Evolutionary conservation across 2,797 vertebrate genomes (phyloP).

Genomic region (Cetoscarus ocellatus): DNA sequence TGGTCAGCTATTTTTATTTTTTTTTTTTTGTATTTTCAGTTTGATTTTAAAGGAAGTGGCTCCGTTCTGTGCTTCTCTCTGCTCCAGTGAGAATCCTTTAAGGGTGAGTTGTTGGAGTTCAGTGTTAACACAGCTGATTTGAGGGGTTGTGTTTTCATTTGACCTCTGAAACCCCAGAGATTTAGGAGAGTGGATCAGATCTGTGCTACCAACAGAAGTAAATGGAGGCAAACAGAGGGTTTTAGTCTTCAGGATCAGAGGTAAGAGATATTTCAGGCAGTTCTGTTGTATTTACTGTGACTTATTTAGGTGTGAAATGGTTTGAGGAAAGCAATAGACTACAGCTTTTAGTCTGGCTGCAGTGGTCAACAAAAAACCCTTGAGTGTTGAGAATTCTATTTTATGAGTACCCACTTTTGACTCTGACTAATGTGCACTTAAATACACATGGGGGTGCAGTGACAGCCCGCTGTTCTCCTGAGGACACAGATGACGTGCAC

Average conservation of each 20-base stretch:
- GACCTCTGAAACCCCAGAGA: slow-evolving; percentile 27
- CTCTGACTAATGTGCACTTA: slow-evolving; percentile 57
- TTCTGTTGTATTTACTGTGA: slow-evolving; percentile 39
- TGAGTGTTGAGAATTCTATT: slow-evolving; percentile 46
- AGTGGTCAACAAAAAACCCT: slow-evolving; percentile 46
- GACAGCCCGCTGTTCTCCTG: slow-evolving; percentile 47
- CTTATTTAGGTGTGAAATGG: slow-evolving; percentile 54
- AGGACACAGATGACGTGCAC: slow-evolving; percentile 41
- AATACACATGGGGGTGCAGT: slow-evolving; percentile 26
- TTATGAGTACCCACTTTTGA: slow-evolving; percentile 58
- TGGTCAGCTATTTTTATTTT: too few species aligned
- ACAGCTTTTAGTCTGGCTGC: slow-evolving; percentile 46
- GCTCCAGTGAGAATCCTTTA: slow-evolving; percentile 11
- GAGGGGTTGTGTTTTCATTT: slow-evolving; percentile 32
- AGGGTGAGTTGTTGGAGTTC: slow-evolving; percentile 21
- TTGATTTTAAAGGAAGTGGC: slow-evolving; percentile 21
- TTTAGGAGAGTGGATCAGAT: slow-evolving; percentile 11
- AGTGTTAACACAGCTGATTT: slow-evolving; percentile 23
- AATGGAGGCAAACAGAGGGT: not conserved
- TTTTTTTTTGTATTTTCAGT: slow-evolving; percentile 10
- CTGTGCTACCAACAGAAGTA: slow-evolving; percentile 1
- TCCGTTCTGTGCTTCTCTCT: slow-evolving; percentile 14
- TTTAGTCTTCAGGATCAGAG: slow-evolving; percentile 1
- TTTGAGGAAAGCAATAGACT: slow-evolving; percentile 67
- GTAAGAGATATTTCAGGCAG: slow-evolving; percentile 14